Percentiles rank a stretch among this genome's conserved stretches.
Evolutionary conservation across 2,797 vertebrate genomes (phyloP).

Genomic region (Triplophysa bombifrons): DNA sequence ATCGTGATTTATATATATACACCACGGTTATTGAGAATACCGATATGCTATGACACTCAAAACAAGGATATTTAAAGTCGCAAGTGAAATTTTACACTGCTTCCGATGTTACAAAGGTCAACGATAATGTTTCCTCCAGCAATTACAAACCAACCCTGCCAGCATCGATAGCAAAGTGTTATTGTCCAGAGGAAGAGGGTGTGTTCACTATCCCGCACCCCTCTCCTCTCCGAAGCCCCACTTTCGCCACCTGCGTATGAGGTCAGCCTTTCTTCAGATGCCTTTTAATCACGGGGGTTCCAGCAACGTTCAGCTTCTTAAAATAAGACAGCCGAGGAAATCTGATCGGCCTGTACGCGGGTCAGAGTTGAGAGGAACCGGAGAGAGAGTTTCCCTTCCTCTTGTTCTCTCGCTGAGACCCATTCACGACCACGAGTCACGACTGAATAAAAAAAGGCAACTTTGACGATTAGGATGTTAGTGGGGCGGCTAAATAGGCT

Average conservation of each 20-base stretch:
- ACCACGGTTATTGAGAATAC: too few relatives aligned
- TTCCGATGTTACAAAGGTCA: background rate
- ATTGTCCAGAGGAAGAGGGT: constrained; percentile 31
- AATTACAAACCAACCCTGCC: background rate
- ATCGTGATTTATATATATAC: too few relatives aligned
- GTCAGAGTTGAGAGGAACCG: constrained; percentile 34
- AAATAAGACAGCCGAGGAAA: constrained; percentile 69
- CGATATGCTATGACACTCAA: too few relatives aligned
- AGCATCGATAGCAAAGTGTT: constrained; percentile 13
- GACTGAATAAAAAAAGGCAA: constrained; percentile 40
- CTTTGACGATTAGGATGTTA: constrained; percentile 55
- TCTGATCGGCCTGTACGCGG: constrained; percentile 57
- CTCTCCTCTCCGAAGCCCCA: constrained; percentile 54
- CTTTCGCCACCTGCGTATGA: constrained; percentile 60
- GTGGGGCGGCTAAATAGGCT: constrained; percentile 30
- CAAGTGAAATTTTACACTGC: background rate
- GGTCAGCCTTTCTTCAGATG: constrained; percentile 64
- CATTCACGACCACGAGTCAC: constrained; percentile 41
- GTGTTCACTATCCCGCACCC: constrained; percentile 25
- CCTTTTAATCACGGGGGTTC: constrained; percentile 72
- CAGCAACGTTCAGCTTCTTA: constrained; percentile 60
- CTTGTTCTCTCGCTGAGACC: constrained; percentile 54
- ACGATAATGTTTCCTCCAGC: background rate
- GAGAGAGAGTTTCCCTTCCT: constrained; percentile 45
- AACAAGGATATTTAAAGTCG: background rate